A percentile compares a stretch with the other conserved stretches of the same genome.
These are phyloP conservation scores for Galeopterus variegatus DNA, from an alignment of 2,113 vertebrate species.

Conservation along the genomic window DNA sequence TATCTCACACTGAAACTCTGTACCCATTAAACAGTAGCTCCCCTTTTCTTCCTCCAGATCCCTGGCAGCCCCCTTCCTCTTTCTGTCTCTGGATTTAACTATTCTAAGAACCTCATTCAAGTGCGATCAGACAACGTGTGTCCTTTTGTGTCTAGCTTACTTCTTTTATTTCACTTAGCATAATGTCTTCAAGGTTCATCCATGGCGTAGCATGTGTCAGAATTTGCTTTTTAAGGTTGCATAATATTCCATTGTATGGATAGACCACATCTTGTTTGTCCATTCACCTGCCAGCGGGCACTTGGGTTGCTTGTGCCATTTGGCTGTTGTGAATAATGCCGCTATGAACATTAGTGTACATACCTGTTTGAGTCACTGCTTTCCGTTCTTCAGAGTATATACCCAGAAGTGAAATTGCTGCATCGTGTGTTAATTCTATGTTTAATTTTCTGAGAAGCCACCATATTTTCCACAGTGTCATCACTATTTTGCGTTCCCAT, in stretches of 20 bases:
- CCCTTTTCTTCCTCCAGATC: not conserved
- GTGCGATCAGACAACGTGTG: not conserved
- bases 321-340: rapidly evolving
- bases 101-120: rapidly evolving
- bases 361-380: not conserved
- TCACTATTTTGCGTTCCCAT: rapidly evolving
- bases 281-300: rapidly evolving
- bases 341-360: rapidly evolving
- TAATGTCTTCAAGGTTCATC: not conserved
- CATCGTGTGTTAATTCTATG: rapidly evolving
- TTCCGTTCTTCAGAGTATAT: rapidly evolving
- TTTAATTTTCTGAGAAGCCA: not conserved
- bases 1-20: not conserved
- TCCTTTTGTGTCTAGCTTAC: not conserved
- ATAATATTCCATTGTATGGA: rapidly evolving
- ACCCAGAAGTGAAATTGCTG: not conserved
- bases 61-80: rapidly evolving
- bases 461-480: rapidly evolving
- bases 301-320: not conserved
- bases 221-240: not conserved
- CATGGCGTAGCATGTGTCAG: not conserved
- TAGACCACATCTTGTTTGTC: rapidly evolving
- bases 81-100: not conserved
- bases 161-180: not conserved
- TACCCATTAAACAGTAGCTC: not conserved